Evolutionary conservation across 2,113 vertebrate species (phyloP).

Genomic region (Cnemophilus loriae): DNA sequence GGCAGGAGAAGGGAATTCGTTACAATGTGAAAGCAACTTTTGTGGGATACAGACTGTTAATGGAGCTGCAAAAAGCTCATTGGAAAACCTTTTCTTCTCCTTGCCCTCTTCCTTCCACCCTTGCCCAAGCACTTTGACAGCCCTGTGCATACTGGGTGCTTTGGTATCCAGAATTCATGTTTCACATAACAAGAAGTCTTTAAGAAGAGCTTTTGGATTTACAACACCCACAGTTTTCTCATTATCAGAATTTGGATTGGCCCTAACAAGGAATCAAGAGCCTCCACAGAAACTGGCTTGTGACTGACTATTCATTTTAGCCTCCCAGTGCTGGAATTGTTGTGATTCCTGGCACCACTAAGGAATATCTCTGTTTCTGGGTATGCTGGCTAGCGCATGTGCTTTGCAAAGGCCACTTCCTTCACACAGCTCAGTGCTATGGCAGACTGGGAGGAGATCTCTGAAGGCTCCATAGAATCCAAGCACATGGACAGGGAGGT

Average conservation of each 20-base stretch:
- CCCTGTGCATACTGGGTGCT: neutral
- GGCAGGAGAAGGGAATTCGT: neutral
- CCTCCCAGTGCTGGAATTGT: neutral
- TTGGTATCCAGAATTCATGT: neutral
- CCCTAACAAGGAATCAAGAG: neutral
- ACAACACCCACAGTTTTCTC: constrained; percentile 9
- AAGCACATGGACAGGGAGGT: neutral
- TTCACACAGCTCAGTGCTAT: neutral
- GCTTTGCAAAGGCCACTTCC: neutral
- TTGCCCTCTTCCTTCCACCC: neutral
- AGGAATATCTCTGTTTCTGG: neutral
- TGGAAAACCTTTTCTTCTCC: neutral
- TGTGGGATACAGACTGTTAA: neutral
- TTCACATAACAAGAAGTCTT: neutral
- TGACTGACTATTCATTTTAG: neutral
- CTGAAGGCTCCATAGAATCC: neutral
- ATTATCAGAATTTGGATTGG: neutral
- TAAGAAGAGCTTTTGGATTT: neutral
- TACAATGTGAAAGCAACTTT: neutral
- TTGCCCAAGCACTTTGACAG: neutral
- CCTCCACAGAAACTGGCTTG: neutral
- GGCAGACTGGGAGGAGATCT: neutral
- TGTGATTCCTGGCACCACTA: neutral
- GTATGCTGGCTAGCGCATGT: neutral
- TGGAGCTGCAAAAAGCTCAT: neutral